These are phyloP conservation scores for Trichomycterus rosablanca DNA, from an alignment of 2,113 vertebrate genomes.

Conservation along the genomic window DNA sequence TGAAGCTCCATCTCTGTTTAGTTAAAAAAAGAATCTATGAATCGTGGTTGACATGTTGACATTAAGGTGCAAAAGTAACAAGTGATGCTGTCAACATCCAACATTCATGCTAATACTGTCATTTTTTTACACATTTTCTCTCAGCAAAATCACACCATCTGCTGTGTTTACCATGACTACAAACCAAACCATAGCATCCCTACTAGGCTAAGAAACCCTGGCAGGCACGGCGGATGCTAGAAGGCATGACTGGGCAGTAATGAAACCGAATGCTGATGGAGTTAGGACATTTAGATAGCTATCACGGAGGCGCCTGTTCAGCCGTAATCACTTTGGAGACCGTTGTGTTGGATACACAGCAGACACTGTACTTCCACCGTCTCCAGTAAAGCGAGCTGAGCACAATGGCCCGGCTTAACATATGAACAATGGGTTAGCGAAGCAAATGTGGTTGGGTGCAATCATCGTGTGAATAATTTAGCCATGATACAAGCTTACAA, in stretches of 20 bases:
- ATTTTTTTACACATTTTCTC: too few relatives aligned
- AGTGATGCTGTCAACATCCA: too few relatives aligned
- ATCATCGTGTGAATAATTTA: conserved; percentile 20
- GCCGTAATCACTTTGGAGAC: conserved; percentile 25
- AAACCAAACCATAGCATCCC: neutral
- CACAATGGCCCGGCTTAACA: conserved; percentile 9
- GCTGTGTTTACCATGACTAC: too few relatives aligned
- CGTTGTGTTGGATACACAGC: conserved; percentile 1
- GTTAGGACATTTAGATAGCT: conserved; percentile 14
- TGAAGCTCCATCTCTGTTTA: too few relatives aligned
- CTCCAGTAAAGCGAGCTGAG: neutral
- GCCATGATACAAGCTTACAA: conserved; percentile 2
- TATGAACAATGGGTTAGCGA: conserved; percentile 6
- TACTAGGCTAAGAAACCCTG: neutral
- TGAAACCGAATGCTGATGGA: conserved; percentile 30
- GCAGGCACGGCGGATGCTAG: neutral
- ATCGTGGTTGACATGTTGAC: too few relatives aligned
- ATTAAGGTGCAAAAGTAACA: too few relatives aligned
- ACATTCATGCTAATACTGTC: too few relatives aligned
- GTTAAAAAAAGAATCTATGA: too few relatives aligned
- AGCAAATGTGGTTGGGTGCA: neutral
- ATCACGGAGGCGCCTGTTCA: conserved; percentile 7
- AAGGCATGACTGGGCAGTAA: neutral
- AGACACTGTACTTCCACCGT: neutral
- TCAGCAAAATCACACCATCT: too few relatives aligned